Base-by-base conservation (phyloP, 2,113 vertebrate genomes). In the Colossoma macropomum region DNA sequence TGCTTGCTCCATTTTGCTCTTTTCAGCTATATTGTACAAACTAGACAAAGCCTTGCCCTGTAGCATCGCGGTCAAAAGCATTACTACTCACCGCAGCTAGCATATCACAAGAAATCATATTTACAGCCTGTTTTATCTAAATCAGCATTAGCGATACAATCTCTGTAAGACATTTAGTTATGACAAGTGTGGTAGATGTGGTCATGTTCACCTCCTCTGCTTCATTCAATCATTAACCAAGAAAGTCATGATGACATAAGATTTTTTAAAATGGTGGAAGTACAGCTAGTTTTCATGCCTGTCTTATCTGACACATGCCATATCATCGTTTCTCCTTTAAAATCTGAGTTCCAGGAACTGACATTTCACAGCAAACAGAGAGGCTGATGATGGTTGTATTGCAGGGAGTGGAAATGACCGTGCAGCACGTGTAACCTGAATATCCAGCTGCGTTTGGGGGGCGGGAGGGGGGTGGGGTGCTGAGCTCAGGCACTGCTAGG, bases 11-110 rank as follows among this genome's bases (percentile, higher is more conserved):
- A 88, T 83, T 90, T 84, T 88, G 85, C 85, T 88, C 87, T 89
- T 90, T 92, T 93, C 62, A 88, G 86, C 87, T 45, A 82, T 78
- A 89, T 92, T 93, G 88, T 92, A 80, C 72, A 34, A 62, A 17
- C 30, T 0, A 48, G 81, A 92, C 90, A 93, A 94, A 91, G 89
- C 77, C 5, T 45, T 75, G 48, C 41, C 28, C 59, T 10, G 8
- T 32, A 77, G 48, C 68, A 50, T 62, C 59, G 75, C 27, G n/a
- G 68, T 25, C 19, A 80, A 62, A 11, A 52, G 59, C 45, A 72
- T 72, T 72, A 69, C 60, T 69, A 59, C 77, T 65, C 32, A 45
- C 32, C 30, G 34, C 77, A 69, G 27, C 59, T 59, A 59, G 48
- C 66, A 63, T 74, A 21, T 8, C 69, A 70, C 30, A 69, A 30